Evolutionary conservation across 2,113 vertebrate genomes (phyloP), one percentile per base, ranked within the genome.

Genomic region (Cyanistes caeruleus): DNA sequence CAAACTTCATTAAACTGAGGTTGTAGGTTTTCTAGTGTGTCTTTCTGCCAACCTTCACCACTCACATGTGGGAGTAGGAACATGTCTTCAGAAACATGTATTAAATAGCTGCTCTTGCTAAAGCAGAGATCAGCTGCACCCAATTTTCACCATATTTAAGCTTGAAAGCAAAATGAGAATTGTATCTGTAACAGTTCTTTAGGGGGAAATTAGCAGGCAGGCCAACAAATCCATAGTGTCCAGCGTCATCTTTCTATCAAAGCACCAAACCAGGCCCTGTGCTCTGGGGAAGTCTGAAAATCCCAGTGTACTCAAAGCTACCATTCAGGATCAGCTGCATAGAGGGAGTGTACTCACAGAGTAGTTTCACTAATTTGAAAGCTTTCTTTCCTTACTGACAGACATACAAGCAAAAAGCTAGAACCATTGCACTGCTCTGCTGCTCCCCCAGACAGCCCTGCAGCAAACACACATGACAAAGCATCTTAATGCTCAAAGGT

Each of bases 211-310:
- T 25, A n/a, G 23, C n/a, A 44, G 9, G 25, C 43, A 44, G 11
- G n/a, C 3, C 2, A 1, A 24, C 30, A 56, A 79, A 78, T 37
- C 13, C 3, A 1, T 14, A 39, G 25, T 2, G 8, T 37, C 39
- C 20, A 31, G 8, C 12, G 19, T 14, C 7, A 2, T 63, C n/a
- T 51, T 91, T 39, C 35, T 41, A 37, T 11, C 3, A 1, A 59
- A 33, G 27, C 15, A 60, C 9, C 20, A 43, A 62, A 33, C 13
- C 2, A 1, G 52, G 11, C 39, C 51, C 43, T 53, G 8, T 37
- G 7, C n/a, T 53, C 56, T 81, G 55, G 5, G 18, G 24, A 79
- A 60, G 65, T 44, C 46, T 91, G 77, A 83, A 89, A 82, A 93
- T 27, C 31, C 16, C 35, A 37, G 27, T 2, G 13, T 51, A 44